phyloP scores from a whole-genome alignment of 2,113 vertebrate genomes.

The Alligator mississippiensis region DNA sequence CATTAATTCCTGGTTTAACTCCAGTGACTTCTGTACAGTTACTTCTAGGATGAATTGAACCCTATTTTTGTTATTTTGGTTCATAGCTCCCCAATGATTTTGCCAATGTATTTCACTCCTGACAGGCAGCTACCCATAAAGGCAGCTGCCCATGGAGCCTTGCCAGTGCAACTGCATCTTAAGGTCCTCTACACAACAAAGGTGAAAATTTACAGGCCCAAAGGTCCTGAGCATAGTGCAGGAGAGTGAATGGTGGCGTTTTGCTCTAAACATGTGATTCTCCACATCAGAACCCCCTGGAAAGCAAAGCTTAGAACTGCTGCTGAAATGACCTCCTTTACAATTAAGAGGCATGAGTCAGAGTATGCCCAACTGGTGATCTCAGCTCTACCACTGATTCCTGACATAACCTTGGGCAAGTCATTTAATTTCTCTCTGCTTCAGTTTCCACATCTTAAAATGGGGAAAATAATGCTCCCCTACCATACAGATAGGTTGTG shows the following conservation, averaged over 20 bases:
- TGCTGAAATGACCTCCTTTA: neutral
- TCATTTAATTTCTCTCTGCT: slow-evolving; percentile 49
- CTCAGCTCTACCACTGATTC: neutral
- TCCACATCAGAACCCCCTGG: neutral
- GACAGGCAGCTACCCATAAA: neutral
- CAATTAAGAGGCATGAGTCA: neutral
- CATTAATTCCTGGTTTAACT: slow-evolving; percentile 1
- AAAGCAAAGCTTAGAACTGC: neutral
- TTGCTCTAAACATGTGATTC: neutral
- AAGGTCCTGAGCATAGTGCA: neutral
- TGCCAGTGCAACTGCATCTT: neutral
- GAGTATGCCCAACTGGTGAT: no score
- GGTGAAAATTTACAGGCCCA: neutral
- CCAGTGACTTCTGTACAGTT: neutral
- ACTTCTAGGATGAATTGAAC: neutral
- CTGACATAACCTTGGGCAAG: neutral
- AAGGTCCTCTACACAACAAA: neutral
- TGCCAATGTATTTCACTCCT: neutral
- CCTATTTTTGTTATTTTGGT: neutral
- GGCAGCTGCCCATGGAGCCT: neutral
- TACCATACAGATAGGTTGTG: neutral
- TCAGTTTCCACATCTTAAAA: slow-evolving; percentile 29
- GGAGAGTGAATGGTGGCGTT: neutral
- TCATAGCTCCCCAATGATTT: neutral
- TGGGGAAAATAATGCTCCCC: neutral